Evolutionary conservation across 2,797 vertebrate species (phyloP), one percentile per base, ranked within the genome.

Genomic region (Poliocrania exsul): DNA sequence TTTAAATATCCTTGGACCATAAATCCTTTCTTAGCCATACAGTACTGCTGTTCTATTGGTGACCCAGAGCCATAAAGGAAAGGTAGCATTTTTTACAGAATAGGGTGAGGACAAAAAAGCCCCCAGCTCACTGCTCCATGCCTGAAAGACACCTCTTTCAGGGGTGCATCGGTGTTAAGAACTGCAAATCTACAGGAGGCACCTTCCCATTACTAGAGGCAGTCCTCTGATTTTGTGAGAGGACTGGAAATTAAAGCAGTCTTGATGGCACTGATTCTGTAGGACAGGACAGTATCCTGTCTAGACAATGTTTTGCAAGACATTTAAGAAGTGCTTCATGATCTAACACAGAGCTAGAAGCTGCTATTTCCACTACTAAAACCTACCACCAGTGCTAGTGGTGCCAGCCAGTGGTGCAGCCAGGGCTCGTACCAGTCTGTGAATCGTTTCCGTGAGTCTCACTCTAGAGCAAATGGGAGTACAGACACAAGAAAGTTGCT

Each of bases 361-460:
- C 24, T 73, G 46, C 29, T 13, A 17, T 38, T 61, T 65, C 20
- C 33, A 61, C 15, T 3, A 23, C 5, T 4, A 10, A 60, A 60
- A 21, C 16, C 9, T 2, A 11, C 23, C 14, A 47, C 12, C 23
- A 50, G 50, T 13, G 44, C 31, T 33, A 65, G 31, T 13, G 62
- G 24, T 65, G 31, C 23, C n/a, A 33, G 42, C 37, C 40, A 54
- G 56, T 11, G 33, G 11, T n/a, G 62, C 57, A 37, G 23, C 4
- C 60, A 54, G 10, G 6, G 17, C 44, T 33, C 0, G 0, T 11
- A 33, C 17, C 26, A 37, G 35, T 14, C 23, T 15, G 21, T 33
- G 31, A 33, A 7, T 38, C 38, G 40, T 24, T 66, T 28, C 61
- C 58, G 21, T 12, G 38, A 65, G 33, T n/a, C 20, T 29, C 29